A percentile compares a stretch with the other conserved stretches of the same genome.
phyloP scores from a whole-genome alignment of 1,140 invertebrate genomes.

The Papilio dardanus region DNA sequence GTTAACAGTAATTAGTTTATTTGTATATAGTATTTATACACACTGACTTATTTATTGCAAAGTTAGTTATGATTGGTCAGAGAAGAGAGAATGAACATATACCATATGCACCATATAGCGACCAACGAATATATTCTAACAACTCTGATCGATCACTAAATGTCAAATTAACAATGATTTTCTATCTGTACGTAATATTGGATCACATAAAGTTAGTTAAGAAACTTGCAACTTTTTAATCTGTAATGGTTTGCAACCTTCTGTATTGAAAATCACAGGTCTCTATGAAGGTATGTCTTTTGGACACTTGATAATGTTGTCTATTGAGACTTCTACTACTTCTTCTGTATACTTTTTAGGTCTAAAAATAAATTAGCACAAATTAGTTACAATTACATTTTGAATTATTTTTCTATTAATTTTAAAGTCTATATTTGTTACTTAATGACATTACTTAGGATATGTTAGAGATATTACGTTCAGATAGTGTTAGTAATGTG shows the following conservation, averaged over 20 bases:
- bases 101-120: no score
- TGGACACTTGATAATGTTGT: background rate
- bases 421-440: background rate
- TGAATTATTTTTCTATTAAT: background rate
- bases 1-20: slow-evolving; percentile 7
- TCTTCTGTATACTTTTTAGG: no score
- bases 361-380: no score
- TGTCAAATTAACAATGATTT: background rate
- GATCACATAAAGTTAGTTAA: background rate
- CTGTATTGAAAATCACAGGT: background rate
- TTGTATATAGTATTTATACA: background rate
- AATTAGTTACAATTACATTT: background rate
- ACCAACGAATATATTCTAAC: background rate
- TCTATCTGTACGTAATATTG: slow-evolving; percentile 26
- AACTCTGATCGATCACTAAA: background rate
- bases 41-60: slow-evolving; percentile 6
- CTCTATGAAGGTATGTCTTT: background rate
- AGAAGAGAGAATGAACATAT: no score
- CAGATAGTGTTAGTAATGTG: slow-evolving; percentile 24
- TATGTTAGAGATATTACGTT: slow-evolving; percentile 2
- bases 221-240: slow-evolving; percentile 9
- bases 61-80: background rate
- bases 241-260: background rate
- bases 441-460: no score
- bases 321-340: background rate